These are phyloP conservation scores for Argyresthia goedartella DNA, from an alignment of 2,888 invertebrate species.

Conservation along the genomic window DNA sequence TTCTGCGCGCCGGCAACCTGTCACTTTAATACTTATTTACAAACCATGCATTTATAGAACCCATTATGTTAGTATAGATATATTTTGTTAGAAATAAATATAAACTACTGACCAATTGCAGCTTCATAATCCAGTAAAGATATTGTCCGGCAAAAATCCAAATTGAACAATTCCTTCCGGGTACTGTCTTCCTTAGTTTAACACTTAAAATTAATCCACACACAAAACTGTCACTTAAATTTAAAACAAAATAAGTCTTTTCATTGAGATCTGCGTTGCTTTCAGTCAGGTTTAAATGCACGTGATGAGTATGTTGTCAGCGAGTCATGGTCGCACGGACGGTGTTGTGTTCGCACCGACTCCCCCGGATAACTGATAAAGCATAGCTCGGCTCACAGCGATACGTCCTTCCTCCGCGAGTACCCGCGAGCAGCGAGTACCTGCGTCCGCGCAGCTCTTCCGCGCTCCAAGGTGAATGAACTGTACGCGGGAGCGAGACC, in stretches of 20 bases:
- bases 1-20: conserved; percentile 16
- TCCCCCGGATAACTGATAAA: conserved; percentile 66
- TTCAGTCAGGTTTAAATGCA: conserved; percentile 62
- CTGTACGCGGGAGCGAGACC: conserved; percentile 48
- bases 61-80: not conserved
- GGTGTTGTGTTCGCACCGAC: conserved; percentile 42
- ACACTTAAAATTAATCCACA: conserved; percentile 59
- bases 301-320: conserved; percentile 19
- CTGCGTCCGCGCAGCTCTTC: conserved; percentile 58
- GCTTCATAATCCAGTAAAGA: conserved; percentile 27
- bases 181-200: conserved; percentile 34
- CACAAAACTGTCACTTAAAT: conserved; percentile 58
- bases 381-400: conserved; percentile 60
- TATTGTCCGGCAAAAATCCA: conserved; percentile 36
- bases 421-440: conserved; percentile 34
- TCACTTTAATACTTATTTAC: not conserved
- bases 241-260: conserved; percentile 56
- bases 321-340: conserved; percentile 8
- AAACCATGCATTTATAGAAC: not conserved
- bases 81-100: not conserved
- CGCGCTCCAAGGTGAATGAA: conserved; percentile 64
- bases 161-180: conserved; percentile 17
- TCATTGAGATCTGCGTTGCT: conserved; percentile 65
- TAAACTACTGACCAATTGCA: conserved; percentile 40
- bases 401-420: conserved; percentile 59